Percentiles rank a stretch among this genome's conserved stretches.
phyloP scores from a whole-genome alignment of 2,797 vertebrate species.

The Muscicapa comitata region DNA sequence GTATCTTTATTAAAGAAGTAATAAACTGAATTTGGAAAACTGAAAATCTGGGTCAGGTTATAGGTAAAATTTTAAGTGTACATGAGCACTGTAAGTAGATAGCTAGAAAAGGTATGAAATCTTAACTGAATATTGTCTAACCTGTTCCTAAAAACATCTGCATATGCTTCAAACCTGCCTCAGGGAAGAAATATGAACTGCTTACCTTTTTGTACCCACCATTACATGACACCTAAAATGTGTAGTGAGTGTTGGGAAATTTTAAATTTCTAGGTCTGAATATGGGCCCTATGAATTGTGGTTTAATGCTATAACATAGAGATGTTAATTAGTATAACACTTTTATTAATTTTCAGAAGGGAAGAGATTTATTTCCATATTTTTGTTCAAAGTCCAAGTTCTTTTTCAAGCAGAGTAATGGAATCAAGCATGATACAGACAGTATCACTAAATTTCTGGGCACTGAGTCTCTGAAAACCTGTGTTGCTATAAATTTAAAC shows the following conservation, averaged over 20 bases:
- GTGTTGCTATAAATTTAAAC: background rate
- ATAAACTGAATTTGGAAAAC: background rate
- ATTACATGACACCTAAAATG: background rate
- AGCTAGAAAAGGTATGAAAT: background rate
- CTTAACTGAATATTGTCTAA: constrained; percentile 25
- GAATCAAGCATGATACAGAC: background rate
- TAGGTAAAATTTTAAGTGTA: background rate
- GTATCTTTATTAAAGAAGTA: background rate
- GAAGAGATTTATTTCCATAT: background rate
- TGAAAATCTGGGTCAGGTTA: background rate
- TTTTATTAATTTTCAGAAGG: background rate
- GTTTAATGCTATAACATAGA: background rate
- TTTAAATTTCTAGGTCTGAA: background rate
- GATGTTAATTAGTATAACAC: background rate
- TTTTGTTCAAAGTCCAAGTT: background rate
- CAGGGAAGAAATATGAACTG: constrained; percentile 8
- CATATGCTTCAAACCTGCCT: background rate
- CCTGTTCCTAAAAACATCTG: constrained; percentile 41
- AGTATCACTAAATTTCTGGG: background rate
- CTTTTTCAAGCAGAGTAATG: background rate
- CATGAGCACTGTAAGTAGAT: background rate
- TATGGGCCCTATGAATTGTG: background rate
- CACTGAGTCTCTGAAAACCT: background rate
- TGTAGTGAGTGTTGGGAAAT: background rate
- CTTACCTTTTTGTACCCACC: background rate